A percentile compares a stretch with the other conserved stretches of the same genome.
These are phyloP conservation scores for Trichomycterus rosablanca DNA, from an alignment of 2,113 vertebrate species.

Conservation along the genomic window DNA sequence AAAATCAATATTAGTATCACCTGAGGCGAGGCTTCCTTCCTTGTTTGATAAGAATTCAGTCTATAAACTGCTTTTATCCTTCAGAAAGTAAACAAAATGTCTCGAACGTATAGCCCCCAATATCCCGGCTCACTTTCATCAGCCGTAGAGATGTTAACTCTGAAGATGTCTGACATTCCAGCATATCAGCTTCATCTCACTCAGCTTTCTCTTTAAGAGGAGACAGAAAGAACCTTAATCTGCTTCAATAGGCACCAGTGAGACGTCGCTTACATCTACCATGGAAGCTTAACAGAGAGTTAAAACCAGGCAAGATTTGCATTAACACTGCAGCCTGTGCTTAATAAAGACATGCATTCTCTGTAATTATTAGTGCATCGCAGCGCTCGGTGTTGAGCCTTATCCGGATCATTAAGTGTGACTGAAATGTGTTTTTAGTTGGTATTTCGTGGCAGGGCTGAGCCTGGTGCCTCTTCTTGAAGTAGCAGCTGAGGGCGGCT, in stretches of 20 bases:
- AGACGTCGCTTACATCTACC: constrained; percentile 11
- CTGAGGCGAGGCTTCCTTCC: constrained; percentile 19
- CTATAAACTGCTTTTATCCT: constrained; percentile 27
- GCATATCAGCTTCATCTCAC: background rate
- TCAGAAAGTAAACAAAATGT: constrained; percentile 29
- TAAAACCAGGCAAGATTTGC: constrained; percentile 4
- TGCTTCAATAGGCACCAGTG: constrained; percentile 24
- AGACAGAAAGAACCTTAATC: constrained; percentile 10
- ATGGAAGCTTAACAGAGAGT: constrained; percentile 12
- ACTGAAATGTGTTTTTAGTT: constrained; percentile 29
- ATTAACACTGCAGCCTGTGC: background rate
- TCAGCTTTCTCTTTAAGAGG: constrained; percentile 7
- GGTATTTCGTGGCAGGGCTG: constrained; percentile 17
- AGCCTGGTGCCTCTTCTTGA: constrained; percentile 28
- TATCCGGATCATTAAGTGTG: constrained; percentile 6
- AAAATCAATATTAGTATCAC: constrained; percentile 29
- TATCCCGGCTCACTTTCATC: constrained; percentile 14
- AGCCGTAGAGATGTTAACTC: background rate
- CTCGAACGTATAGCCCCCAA: constrained; percentile 7
- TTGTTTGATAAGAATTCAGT: constrained; percentile 23
- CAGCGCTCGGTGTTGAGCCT: background rate
- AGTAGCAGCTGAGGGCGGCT: constrained; percentile 31
- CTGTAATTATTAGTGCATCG: constrained; percentile 3
- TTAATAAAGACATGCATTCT: background rate
- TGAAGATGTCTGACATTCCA: constrained; percentile 3